Percentiles rank a stretch among this genome's conserved stretches.
These are phyloP conservation scores for Campylorhamphus procurvoides DNA, from an alignment of 2,113 vertebrate genomes.

Conservation along the genomic window DNA sequence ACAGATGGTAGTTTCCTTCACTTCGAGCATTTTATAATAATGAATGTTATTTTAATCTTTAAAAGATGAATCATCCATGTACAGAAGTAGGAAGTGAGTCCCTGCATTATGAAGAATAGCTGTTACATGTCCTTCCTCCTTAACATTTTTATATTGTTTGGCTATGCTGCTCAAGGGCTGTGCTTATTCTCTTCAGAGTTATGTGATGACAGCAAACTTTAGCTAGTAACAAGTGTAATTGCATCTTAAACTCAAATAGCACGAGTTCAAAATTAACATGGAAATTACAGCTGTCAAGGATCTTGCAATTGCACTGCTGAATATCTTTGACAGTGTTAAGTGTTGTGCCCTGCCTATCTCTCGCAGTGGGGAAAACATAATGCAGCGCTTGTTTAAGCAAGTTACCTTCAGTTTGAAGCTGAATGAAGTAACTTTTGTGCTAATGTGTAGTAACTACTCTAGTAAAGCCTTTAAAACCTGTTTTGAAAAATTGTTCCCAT, in stretches of 20 bases:
- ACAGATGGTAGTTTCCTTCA: neutral
- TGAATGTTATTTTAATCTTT: slow-evolving; percentile 25
- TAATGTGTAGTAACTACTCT: neutral
- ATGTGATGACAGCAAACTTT: neutral
- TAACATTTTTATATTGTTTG: neutral
- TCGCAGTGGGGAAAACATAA: neutral
- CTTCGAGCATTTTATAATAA: slow-evolving; percentile 8
- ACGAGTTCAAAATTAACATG: neutral
- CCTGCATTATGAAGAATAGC: neutral
- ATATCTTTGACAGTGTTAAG: neutral
- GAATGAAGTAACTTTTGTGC: neutral
- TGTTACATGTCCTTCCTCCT: neutral
- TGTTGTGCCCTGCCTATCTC: neutral
- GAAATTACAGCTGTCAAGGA: neutral
- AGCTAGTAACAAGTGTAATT: neutral
- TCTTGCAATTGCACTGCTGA: neutral
- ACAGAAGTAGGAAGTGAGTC: slow-evolving; percentile 28
- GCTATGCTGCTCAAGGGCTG: neutral
- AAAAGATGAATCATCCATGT: neutral
- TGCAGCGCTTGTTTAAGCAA: neutral
- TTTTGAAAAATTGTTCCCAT: neutral
- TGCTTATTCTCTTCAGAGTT: neutral
- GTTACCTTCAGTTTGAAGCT: neutral
- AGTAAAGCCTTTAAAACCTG: neutral
- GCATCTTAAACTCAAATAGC: neutral